Base-by-base conservation (phyloP, 2,797 vertebrate genomes). In the Dipus sagitta region DNA sequence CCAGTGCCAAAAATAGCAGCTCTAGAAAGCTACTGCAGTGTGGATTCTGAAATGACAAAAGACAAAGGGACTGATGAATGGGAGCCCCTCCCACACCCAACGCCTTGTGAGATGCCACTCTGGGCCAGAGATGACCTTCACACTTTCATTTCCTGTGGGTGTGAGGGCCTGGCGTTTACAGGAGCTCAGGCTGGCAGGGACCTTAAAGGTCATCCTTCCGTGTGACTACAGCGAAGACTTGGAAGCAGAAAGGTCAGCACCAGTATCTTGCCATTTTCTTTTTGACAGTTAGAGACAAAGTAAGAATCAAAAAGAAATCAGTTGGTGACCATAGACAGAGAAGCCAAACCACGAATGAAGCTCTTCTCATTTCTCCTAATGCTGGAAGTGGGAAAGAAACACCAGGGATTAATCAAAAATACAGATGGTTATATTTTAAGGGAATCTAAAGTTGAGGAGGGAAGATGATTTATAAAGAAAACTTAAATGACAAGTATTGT, bases 141-240 rank as follows among this genome's bases (percentile, higher is more conserved):
- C 58, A 23, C 6, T 65, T 83, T 93, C 88, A 83, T 94, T 92
- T 94, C 94, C 89, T 81, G 68, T 74, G 82, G 79, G 12, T 93
- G 28, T 1, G 4, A 91, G 32, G 82, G 20, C 34, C 4, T 68
- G 30, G 60, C 32, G 20, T 76, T 93, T 90, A 47, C 30, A 65
- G 47, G 65, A 77, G n/a, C 65, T 86, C 24, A 10, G 26, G 21
- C 38, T 34, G 9, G 79, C 6, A 84, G 68, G 42, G 32, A 42
- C 78, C 87, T 90, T 91, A 96, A 97, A 96, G 94, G 94, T 96
- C 90, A 94, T 67, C 78, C 78, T 94, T 83, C 71, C 88, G 91
- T 89, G 76, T 88, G 90, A 91, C 88, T 87, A 72, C 2, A 79
- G 38, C 70, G 88, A 90, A 95, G 89, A 52, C 76, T 90, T 82